Conservation (phyloP, 2,888 invertebrate species). For the Drosophila mimica region DNA sequence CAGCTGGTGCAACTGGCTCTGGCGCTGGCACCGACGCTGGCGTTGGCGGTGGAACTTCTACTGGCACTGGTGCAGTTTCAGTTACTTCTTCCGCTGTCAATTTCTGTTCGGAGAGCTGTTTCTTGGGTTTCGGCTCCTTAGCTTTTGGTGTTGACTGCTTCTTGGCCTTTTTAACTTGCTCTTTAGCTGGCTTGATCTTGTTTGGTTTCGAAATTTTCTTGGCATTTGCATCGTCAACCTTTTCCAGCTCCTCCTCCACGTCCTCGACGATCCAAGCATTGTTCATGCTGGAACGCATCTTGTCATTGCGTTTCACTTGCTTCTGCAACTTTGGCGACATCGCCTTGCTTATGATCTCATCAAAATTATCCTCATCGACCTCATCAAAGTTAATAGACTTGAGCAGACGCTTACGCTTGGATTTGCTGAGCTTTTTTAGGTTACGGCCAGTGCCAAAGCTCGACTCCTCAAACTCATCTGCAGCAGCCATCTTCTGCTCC, state of each 20-base stretch:
- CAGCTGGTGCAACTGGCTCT: background rate
- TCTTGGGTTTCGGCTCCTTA: constrained; percentile 5
- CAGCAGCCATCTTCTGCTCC: constrained; percentile 82
- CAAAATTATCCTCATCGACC: constrained; percentile 81
- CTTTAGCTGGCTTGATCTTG: constrained; percentile 16
- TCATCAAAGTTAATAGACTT: constrained; percentile 79
- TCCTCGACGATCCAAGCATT: constrained; percentile 79
- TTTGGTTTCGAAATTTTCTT: constrained; percentile 18
- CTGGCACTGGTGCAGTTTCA: background rate
- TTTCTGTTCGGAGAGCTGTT: constrained; percentile 7
- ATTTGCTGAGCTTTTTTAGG: constrained; percentile 85
- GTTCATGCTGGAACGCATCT: constrained; percentile 63
- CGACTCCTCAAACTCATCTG: constrained; percentile 86
- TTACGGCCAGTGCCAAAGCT: constrained; percentile 82
- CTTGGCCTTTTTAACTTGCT: constrained; percentile 37
- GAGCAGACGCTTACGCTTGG: constrained; percentile 82
- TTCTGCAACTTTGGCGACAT: constrained; percentile 73
- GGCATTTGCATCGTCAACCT: constrained; percentile 26
- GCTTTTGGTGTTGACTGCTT: constrained; percentile 11
- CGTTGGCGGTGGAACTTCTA: constrained; percentile 2
- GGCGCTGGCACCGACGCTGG: background rate
- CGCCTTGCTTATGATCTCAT: constrained; percentile 75
- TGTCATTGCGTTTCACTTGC: constrained; percentile 72
- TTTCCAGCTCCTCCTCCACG: constrained; percentile 18
- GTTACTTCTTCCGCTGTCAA: background rate